These are phyloP conservation scores for Cartodere bifasciata DNA, from an alignment of 2,888 invertebrate genomes.

Conservation along the genomic window DNA sequence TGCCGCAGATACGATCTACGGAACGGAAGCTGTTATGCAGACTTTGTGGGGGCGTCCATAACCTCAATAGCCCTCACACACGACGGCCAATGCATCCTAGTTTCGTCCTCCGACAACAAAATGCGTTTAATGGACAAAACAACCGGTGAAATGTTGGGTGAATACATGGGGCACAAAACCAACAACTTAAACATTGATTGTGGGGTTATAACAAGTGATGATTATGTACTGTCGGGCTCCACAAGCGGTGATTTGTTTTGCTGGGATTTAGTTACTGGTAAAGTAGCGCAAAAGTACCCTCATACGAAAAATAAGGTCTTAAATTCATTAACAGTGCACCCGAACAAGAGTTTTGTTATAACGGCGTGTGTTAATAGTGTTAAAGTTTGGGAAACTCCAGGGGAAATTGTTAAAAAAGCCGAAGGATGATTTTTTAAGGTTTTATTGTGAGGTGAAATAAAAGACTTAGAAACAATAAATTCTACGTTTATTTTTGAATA, in stretches of 20 bases:
- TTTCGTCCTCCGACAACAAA: conserved; percentile 71
- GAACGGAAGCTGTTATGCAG: conserved; percentile 67
- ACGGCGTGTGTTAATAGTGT: conserved; percentile 63
- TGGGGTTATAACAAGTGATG: conserved; percentile 71
- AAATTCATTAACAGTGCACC: conserved; percentile 73
- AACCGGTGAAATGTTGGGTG: conserved; percentile 61
- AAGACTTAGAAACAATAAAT: too few relatives aligned
- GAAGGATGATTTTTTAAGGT: too few relatives aligned
- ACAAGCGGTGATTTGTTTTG: conserved; percentile 72
- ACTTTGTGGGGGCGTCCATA: conserved; percentile 60
- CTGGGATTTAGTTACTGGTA: conserved; percentile 80
- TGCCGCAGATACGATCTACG: conserved; percentile 85
- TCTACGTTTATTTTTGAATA: too few relatives aligned
- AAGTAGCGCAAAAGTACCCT: conserved; percentile 40
- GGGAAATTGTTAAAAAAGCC: conserved; percentile 15
- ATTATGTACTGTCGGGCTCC: conserved; percentile 80
- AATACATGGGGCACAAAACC: conserved; percentile 74
- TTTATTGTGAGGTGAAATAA: too few relatives aligned
- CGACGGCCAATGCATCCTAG: conserved; percentile 85
- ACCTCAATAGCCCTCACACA: conserved; percentile 75
- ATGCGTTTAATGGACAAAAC: conserved; percentile 82
- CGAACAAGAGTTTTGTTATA: conserved; percentile 54
- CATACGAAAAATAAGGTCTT: conserved; percentile 49
- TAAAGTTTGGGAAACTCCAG: conserved; percentile 49
- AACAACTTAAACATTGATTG: conserved; percentile 80